phyloP scores from a whole-genome alignment of 2,797 vertebrate species.

The Hirundo rustica region DNA sequence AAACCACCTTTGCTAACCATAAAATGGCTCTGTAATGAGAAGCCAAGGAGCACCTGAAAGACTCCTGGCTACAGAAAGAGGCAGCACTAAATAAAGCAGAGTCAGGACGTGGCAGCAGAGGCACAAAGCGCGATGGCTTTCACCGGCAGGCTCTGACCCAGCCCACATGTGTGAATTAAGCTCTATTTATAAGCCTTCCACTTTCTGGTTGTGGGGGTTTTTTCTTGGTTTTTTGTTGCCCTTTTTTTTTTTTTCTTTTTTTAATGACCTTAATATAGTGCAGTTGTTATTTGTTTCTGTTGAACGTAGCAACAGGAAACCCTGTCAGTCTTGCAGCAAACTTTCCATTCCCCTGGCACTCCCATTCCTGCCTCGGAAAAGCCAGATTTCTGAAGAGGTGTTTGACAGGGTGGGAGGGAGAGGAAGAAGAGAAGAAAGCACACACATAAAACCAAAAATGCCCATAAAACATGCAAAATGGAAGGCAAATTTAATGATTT shows the following conservation, averaged over 20 bases:
- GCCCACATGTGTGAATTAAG: conserved; percentile 16
- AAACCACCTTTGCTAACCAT: conserved; percentile 16
- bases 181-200: conserved; percentile 53
- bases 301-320: conserved; percentile 74
- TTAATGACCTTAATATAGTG: neutral
- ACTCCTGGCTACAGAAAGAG: neutral
- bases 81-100: conserved; percentile 36
- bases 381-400: conserved; percentile 43
- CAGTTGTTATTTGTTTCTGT: conserved; percentile 66
- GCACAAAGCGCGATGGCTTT: neutral
- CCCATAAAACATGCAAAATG: neutral
- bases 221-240: neutral
- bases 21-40: conserved; percentile 6
- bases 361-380: conserved; percentile 51
- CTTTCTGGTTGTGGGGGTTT: neutral
- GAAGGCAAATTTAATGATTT: neutral
- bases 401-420: neutral
- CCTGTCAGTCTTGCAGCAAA: conserved; percentile 60
- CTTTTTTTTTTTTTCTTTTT: neutral
- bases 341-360: conserved; percentile 68
- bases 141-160: neutral
- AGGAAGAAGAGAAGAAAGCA: neutral
- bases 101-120: neutral
- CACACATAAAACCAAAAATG: neutral
- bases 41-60: neutral